phyloP scores from a whole-genome alignment of 2,888 invertebrate genomes.

The Neoscelio sp. region DNA sequence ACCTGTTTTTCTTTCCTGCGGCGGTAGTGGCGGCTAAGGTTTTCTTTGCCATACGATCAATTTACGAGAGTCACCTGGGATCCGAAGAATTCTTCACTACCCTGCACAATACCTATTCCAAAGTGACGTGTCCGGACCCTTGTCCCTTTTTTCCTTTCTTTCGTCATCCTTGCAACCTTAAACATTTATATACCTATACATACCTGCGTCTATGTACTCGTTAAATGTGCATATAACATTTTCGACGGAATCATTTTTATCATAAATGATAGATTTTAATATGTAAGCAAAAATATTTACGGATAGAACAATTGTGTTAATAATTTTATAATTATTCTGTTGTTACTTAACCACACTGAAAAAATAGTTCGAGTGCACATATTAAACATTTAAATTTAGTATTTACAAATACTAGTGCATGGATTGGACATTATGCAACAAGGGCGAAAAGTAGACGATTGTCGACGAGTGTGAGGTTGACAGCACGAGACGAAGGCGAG shows the following conservation, averaged over 20 bases:
- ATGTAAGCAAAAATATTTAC: too few relatives aligned
- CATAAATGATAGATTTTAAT: too few relatives aligned
- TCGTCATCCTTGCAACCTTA: slow-evolving; percentile 58
- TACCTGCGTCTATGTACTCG: background rate
- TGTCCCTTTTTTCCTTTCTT: slow-evolving; percentile 31
- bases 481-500: too few relatives aligned
- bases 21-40: slow-evolving; percentile 54
- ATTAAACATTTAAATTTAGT: too few relatives aligned
- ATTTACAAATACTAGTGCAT: too few relatives aligned
- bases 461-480: too few relatives aligned
- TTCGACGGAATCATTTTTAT: slow-evolving; percentile 28
- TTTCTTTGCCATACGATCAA: slow-evolving; percentile 63
- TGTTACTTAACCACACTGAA: too few relatives aligned
- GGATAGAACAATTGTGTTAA: background rate
- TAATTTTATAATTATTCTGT: too few relatives aligned
- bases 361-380: too few relatives aligned
- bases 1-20: slow-evolving; percentile 64
- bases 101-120: slow-evolving; percentile 66
- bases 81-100: slow-evolving; percentile 59
- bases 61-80: slow-evolving; percentile 62
- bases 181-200: slow-evolving; percentile 41
- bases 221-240: slow-evolving; percentile 1
- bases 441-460: too few relatives aligned
- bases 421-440: too few relatives aligned
- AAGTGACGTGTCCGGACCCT: slow-evolving; percentile 61